A percentile compares a stretch with the other conserved stretches of the same genome.
These are phyloP conservation scores for Scaptomyza reducta DNA, from an alignment of 2,888 invertebrate species.

Conservation along the genomic window DNA sequence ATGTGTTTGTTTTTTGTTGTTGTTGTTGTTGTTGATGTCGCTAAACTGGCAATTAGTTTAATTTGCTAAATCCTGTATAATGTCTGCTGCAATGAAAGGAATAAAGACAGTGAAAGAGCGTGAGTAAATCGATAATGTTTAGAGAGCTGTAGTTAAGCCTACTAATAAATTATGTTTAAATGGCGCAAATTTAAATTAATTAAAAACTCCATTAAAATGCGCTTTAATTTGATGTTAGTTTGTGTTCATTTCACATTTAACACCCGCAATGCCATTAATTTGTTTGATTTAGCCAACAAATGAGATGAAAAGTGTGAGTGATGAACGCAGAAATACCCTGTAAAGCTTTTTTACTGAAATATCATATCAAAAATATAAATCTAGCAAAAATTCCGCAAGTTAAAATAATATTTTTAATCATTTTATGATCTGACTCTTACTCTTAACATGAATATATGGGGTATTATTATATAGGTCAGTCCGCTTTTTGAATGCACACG, in stretches of 20 bases:
- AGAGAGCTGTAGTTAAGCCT: constrained; percentile 51
- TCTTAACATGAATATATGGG: constrained; percentile 1
- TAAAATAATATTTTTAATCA: no score
- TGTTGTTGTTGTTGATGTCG: constrained; percentile 38
- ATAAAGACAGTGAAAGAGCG: not conserved
- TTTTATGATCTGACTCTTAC: no score
- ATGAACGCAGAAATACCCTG: not conserved
- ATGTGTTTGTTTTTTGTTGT: constrained; percentile 6
- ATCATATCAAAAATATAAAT: not conserved
- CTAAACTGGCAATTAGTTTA: constrained; percentile 73
- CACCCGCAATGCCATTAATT: constrained; percentile 51
- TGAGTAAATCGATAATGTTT: constrained; percentile 50
- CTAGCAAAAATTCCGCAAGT: not conserved
- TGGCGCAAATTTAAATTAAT: constrained; percentile 67
- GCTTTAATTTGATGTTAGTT: constrained; percentile 28
- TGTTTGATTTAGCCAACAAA: constrained; percentile 14
- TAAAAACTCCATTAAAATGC: constrained; percentile 52
- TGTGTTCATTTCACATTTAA: constrained; percentile 5
- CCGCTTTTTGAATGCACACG: constrained; percentile 40
- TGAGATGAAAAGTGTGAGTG: not conserved
- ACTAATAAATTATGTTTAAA: constrained; percentile 63
- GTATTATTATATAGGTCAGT: constrained; percentile 45
- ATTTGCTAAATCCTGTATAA: constrained; percentile 82
- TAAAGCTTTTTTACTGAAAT: no score
- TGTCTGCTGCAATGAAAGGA: constrained; percentile 72